phyloP scores from a whole-genome alignment of 2,113 vertebrate species.

The Corythornis cristatus region DNA sequence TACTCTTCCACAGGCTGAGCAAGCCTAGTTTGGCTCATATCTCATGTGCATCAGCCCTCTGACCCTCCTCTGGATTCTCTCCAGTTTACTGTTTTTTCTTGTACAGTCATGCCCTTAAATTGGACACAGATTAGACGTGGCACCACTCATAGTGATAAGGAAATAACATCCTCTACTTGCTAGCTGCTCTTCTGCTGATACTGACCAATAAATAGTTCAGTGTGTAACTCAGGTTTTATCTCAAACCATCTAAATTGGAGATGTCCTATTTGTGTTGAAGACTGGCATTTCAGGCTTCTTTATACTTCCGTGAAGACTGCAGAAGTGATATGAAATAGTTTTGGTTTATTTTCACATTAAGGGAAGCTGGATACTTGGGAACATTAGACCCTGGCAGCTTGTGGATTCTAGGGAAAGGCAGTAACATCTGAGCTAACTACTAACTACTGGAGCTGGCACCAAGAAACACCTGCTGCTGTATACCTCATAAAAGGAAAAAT shows the following conservation, averaged over 20 bases:
- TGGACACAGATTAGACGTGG: neutral
- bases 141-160: neutral
- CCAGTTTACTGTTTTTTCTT: neutral
- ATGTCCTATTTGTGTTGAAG: neutral
- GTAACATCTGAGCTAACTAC: neutral
- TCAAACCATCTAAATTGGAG: neutral
- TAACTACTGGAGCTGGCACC: neutral
- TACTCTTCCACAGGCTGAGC: neutral
- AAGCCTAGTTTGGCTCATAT: neutral
- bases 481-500: neutral
- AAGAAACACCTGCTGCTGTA: neutral
- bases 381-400: neutral
- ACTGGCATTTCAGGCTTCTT: neutral
- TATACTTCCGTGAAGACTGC: neutral
- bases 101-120: neutral
- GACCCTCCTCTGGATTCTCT: neutral
- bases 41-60: neutral
- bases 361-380: neutral
- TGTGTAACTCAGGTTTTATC: neutral
- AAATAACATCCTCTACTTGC: neutral
- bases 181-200: neutral
- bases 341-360: neutral
- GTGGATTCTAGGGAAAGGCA: neutral
- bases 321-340: neutral
- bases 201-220: neutral